Percentiles rank a stretch among this genome's conserved stretches.
These are phyloP conservation scores for Pristionchus mayeri DNA, from an alignment of 2,888 invertebrate genomes.

Conservation along the genomic window DNA sequence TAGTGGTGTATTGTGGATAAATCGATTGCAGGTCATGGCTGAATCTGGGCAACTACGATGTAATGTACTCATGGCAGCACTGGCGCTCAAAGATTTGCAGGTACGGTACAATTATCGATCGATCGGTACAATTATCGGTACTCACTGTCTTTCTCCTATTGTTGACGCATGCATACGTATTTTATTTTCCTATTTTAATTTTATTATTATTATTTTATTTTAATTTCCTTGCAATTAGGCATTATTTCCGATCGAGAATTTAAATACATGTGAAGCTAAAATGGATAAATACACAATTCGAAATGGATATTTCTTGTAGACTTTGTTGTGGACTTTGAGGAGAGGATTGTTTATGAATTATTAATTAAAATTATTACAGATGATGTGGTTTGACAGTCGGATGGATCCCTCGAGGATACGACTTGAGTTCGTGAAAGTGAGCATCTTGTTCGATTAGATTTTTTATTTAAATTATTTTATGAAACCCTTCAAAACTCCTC, in stretches of 20 bases:
- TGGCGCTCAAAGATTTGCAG: constrained; percentile 79
- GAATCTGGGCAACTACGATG: constrained; percentile 97
- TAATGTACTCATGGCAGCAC: constrained; percentile 97
- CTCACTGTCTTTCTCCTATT: not conserved
- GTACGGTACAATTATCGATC: too few relatives aligned
- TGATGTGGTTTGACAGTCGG: constrained; percentile 47
- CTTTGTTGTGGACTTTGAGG: too few relatives aligned
- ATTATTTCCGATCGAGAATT: too few relatives aligned
- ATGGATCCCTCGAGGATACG: constrained; percentile 46
- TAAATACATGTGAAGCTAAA: too few relatives aligned
- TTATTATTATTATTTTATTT: not conserved
- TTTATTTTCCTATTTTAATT: not conserved
- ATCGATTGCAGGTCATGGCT: constrained; percentile 78
- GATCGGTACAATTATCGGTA: not conserved
- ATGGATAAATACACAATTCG: too few relatives aligned
- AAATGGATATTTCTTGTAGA: too few relatives aligned
- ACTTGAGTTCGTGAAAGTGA: constrained; percentile 43
- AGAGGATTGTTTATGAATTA: too few relatives aligned
- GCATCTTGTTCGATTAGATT: too few relatives aligned
- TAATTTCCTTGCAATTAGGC: not conserved
- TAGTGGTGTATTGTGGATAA: not conserved
- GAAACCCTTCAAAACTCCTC: too few relatives aligned
- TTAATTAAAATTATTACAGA: constrained; percentile 16
- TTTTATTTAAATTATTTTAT: too few relatives aligned
- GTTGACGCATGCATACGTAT: not conserved